Percentiles rank a stretch among this genome's conserved stretches.
These are phyloP conservation scores for Drosophila miranda DNA, from an alignment of 1,140 invertebrate species.

Conservation along the genomic window DNA sequence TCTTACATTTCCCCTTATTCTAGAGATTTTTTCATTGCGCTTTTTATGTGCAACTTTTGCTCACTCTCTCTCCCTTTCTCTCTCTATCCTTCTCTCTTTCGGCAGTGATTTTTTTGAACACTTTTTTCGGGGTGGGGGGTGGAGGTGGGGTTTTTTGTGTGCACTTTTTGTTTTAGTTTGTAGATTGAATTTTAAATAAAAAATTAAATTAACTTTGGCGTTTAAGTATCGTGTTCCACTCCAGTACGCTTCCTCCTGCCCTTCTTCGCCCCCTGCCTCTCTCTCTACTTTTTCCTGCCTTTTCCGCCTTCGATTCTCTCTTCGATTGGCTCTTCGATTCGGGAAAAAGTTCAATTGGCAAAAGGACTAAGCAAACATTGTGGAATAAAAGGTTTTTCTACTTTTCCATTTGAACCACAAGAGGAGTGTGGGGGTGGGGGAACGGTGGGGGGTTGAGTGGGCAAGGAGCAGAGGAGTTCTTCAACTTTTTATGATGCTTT, in stretches of 20 bases:
- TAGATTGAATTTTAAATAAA: conserved; percentile 82
- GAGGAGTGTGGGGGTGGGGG: background rate
- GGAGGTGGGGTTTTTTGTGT: conserved; percentile 3
- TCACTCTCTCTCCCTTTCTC: too few species aligned
- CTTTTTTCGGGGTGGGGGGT: background rate
- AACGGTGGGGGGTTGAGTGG: too few species aligned
- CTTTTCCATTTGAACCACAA: conserved; percentile 60
- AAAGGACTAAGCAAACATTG: conserved; percentile 77
- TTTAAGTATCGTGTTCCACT: conserved; percentile 72
- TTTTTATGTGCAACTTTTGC: too few species aligned
- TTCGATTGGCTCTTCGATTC: conserved; percentile 35
- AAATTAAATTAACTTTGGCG: conserved; percentile 74
- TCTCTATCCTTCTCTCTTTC: background rate
- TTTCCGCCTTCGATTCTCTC: background rate
- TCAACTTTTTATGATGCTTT: conserved; percentile 34
- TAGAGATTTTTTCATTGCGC: conserved; percentile 5
- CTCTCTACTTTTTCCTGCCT: too few species aligned
- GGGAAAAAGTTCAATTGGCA: conserved; percentile 77
- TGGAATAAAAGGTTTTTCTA: conserved; percentile 82
- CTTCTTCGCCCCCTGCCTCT: background rate
- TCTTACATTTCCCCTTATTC: conserved; percentile 1
- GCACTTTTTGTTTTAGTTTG: conserved; percentile 79
- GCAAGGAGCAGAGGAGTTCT: conserved; percentile 5
- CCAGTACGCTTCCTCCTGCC: background rate
- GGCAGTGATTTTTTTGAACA: conserved; percentile 7